Evolutionary conservation across 1,140 invertebrate species (phyloP).

Genomic region (Steinernema feltiae): DNA sequence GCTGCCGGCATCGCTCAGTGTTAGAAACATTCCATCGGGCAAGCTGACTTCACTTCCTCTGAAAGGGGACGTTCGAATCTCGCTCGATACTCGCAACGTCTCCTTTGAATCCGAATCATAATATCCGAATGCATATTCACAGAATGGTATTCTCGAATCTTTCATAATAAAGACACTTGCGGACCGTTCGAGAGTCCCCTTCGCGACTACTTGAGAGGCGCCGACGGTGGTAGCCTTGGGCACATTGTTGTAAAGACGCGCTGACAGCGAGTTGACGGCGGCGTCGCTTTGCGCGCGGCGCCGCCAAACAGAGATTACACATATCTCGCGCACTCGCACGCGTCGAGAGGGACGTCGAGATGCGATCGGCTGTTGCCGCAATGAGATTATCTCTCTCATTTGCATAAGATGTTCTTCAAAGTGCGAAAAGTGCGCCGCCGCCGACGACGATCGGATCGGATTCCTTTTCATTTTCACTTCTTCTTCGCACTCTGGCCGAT

Average conservation of each 20-base stretch:
- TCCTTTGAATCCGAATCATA: conserved; percentile 3
- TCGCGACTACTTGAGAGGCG: background rate
- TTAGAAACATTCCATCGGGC: no score
- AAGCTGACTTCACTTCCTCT: background rate
- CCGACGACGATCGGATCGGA: background rate
- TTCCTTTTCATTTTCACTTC: background rate
- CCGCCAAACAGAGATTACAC: conserved; percentile 11
- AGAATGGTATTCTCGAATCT: background rate
- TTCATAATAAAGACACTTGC: background rate
- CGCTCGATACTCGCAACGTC: background rate
- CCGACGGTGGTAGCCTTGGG: background rate
- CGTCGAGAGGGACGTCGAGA: background rate
- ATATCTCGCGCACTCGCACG: background rate
- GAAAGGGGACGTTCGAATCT: background rate
- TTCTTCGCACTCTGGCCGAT: background rate
- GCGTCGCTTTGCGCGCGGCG: conserved; percentile 3
- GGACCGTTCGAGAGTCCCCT: background rate
- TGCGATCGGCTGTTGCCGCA: conserved; percentile 4
- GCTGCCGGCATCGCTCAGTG: background rate
- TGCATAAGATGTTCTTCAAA: background rate
- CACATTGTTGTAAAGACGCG: conserved; percentile 6
- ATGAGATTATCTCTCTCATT: conserved; percentile 8
- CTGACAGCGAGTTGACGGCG: conserved; percentile 6
- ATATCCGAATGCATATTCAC: conserved; percentile 7
- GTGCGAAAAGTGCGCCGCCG: background rate